Base-by-base conservation (phyloP, 2,888 invertebrate genomes). In the Incurvaria masculella region DNA sequence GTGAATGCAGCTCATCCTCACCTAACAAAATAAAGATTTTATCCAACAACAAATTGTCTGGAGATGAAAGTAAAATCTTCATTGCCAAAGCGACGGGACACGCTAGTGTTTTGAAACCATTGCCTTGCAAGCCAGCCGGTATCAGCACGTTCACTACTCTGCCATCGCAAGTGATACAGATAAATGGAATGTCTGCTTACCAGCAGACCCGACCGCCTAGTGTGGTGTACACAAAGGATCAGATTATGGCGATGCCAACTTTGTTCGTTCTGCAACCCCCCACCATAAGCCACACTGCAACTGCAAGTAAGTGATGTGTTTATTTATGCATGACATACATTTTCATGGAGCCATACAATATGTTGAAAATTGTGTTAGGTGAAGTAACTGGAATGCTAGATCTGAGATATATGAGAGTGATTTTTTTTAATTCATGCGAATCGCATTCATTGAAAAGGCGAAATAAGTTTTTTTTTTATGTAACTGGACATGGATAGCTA, bases 231-330 rank as follows among this genome's bases (percentile, higher is more conserved):
- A 72, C 75, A 16, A 66, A 68, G 57, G 75, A 73, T 58, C 74
- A 79, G 62, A 79, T 79, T 52, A 75, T 79, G 76, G 72, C 78
- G n/a, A 79, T 79, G 79, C 79, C 78, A 5, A 79, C 76, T n/a
- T 64, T 78, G 18, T 72, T 79, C 6, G 45, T 52, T 33, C 21
- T 46, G 11, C 44, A 46, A 8, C 39, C 44, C 16, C 6, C 8
- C 6, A 6, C 14, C n/a, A 5, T 39, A n/a, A 6, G 16, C 39
- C 14, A n/a, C 39, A 4, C n/a, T 14, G 18, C 6, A 17, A 5
- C 8, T 27, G 27, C 14, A 14, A 10, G 10, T 27, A 10, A 10
- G 8, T 14, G 27, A 14, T 14, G 8, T 14, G 10, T 14, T 27
- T 14, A 27, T 27, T 27, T 27, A 14, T 14, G 8, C 14, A 10